phyloP scores from a whole-genome alignment of 2,797 vertebrate species.

The Pangasius macronema region DNA sequence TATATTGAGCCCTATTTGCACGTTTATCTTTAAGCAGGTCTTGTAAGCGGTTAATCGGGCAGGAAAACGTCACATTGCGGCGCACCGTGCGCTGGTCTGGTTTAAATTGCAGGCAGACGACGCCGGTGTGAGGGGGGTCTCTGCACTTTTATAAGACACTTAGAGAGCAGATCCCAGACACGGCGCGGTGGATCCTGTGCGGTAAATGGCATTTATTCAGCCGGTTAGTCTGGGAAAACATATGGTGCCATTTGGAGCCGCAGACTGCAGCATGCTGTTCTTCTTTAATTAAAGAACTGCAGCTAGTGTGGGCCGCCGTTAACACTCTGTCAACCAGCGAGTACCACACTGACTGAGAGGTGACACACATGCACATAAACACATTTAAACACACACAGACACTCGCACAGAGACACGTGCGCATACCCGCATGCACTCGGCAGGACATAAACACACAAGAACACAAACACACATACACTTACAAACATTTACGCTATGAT shows the following conservation, averaged over 20 bases:
- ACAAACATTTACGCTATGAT: slow-evolving; percentile 30
- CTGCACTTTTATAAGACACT: slow-evolving; percentile 72
- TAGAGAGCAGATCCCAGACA: slow-evolving; percentile 76
- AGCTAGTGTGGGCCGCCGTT: slow-evolving; percentile 72
- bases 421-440: slow-evolving; percentile 15
- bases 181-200: slow-evolving; percentile 76
- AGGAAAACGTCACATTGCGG: slow-evolving; percentile 23
- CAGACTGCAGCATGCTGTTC: slow-evolving; percentile 90
- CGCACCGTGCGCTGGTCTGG: slow-evolving; percentile 9
- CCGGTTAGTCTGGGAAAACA: slow-evolving; percentile 90
- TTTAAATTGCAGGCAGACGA: slow-evolving; percentile 58
- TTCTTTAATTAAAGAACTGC: slow-evolving; percentile 93
- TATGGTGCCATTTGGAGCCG: slow-evolving; percentile 93
- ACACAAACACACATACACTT: slow-evolving; percentile 18
- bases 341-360: slow-evolving; percentile 48
- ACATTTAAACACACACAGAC: slow-evolving; percentile 49
- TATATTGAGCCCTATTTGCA: too few relatives aligned
- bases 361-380: slow-evolving; percentile 53
- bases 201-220: slow-evolving; percentile 82
- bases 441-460: neutral
- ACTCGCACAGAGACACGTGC: slow-evolving; percentile 20
- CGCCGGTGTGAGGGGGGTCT: slow-evolving; percentile 59
- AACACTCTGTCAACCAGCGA: slow-evolving; percentile 53
- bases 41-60: slow-evolving; percentile 11
- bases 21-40: slow-evolving; percentile 3